Percentiles rank a stretch among this genome's conserved stretches.
These are phyloP conservation scores for Drosophila setosimentum DNA, from an alignment of 2,888 invertebrate species.

Conservation along the genomic window DNA sequence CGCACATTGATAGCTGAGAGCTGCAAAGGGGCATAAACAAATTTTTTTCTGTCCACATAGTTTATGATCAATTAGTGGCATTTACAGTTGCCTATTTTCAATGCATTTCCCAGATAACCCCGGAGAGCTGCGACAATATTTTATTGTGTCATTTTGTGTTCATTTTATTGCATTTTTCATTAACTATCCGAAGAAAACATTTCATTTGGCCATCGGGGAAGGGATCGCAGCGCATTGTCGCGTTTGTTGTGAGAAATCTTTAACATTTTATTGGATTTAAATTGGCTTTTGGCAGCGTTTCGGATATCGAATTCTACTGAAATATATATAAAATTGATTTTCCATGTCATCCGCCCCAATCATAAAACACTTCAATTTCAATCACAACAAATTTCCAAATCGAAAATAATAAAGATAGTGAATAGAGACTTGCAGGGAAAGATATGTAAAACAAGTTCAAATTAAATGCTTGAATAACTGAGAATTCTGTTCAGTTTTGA, in stretches of 20 bases:
- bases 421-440: slow-evolving; percentile 13
- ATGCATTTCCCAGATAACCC: slow-evolving; percentile 56
- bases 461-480: slow-evolving; percentile 48
- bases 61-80: slow-evolving; percentile 79
- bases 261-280: slow-evolving; percentile 74
- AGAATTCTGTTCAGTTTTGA: slow-evolving; percentile 58
- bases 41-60: slow-evolving; percentile 35
- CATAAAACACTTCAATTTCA: slow-evolving; percentile 58
- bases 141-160: slow-evolving; percentile 68
- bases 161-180: slow-evolving; percentile 71
- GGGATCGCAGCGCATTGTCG: slow-evolving; percentile 28
- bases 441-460: slow-evolving; percentile 64
- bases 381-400: slow-evolving; percentile 46
- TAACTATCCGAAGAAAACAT: slow-evolving; percentile 71
- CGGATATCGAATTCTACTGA: slow-evolving; percentile 68
- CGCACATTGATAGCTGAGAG: slow-evolving; percentile 49
- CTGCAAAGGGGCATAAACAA: slow-evolving; percentile 16
- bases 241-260: slow-evolving; percentile 63
- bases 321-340: slow-evolving; percentile 48
- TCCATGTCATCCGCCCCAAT: slow-evolving; percentile 35
- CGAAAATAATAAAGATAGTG: slow-evolving; percentile 22
- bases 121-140: slow-evolving; percentile 26
- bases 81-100: slow-evolving; percentile 58
- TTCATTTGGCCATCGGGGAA: slow-evolving; percentile 45
- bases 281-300: slow-evolving; percentile 71